Evolutionary conservation across 2,797 vertebrate genomes (phyloP).

Genomic region (Nothura maculosa): DNA sequence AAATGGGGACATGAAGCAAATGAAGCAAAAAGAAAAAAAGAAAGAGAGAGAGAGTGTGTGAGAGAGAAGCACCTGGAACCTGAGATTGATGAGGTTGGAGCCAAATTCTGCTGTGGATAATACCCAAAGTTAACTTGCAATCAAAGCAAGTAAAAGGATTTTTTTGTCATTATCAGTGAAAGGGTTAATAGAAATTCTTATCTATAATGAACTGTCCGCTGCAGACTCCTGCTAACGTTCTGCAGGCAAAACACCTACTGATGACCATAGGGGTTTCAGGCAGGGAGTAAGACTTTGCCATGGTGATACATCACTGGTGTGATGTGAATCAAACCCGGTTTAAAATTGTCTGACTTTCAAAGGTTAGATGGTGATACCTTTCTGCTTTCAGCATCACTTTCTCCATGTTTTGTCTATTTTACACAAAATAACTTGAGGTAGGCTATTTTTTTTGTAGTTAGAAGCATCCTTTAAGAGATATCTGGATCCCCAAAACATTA

Average conservation of each 20-base stretch:
- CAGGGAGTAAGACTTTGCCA: background rate
- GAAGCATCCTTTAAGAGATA: background rate
- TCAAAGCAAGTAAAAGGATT: background rate
- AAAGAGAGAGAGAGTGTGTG: background rate
- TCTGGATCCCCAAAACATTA: background rate
- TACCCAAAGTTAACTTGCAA: background rate
- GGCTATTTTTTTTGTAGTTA: background rate
- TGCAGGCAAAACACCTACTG: background rate
- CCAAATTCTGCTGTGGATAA: background rate
- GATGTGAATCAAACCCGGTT: background rate
- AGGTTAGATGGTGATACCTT: background rate
- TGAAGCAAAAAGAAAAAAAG: too few relatives aligned
- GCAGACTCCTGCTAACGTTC: background rate
- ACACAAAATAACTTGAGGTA: background rate
- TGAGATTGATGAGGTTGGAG: background rate
- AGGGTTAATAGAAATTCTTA: background rate
- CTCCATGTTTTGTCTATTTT: background rate
- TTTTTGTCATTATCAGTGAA: background rate
- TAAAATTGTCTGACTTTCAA: background rate
- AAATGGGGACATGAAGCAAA: background rate
- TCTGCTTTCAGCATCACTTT: background rate
- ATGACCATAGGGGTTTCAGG: background rate
- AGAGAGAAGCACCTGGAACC: background rate
- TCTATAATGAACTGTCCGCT: background rate
- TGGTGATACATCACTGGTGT: background rate